phyloP scores from a whole-genome alignment of 2,888 invertebrate species.

The Carterocephalus palaemon region DNA sequence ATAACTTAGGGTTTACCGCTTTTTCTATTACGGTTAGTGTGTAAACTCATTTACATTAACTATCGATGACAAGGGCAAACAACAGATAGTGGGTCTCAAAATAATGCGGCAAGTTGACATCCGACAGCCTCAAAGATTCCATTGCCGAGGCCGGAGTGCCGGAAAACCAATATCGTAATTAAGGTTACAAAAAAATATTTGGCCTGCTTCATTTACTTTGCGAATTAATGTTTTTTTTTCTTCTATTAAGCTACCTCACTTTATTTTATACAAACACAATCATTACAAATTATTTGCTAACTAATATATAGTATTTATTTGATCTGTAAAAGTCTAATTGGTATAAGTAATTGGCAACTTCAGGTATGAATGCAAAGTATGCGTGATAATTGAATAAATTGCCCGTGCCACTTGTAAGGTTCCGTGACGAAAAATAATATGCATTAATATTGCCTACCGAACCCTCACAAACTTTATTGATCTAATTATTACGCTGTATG shows the following conservation, averaged over 20 bases:
- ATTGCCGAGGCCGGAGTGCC: conserved; percentile 31
- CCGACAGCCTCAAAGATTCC: conserved; percentile 44
- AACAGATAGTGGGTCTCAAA: conserved; percentile 11
- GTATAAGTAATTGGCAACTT: too few species aligned
- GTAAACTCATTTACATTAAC: background rate
- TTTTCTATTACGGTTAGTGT: too few species aligned
- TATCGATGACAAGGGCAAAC: conserved; percentile 18
- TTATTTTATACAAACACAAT: background rate
- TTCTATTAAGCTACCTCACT: background rate
- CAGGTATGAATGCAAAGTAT: too few species aligned
- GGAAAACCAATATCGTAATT: conserved; percentile 32
- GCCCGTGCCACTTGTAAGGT: too few species aligned
- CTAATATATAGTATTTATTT: background rate
- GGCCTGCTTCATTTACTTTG: conserved; percentile 5
- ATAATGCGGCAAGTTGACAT: conserved; percentile 43
- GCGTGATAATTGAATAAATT: too few species aligned
- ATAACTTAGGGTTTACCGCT: too few species aligned
- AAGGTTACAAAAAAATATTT: conserved; percentile 25
- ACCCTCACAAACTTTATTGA: too few species aligned
- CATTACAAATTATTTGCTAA: background rate
- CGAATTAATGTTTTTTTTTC: background rate
- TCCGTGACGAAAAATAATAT: too few species aligned
- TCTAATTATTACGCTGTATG: too few species aligned
- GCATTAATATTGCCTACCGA: too few species aligned
- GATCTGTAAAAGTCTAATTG: too few species aligned